Percentiles rank a stretch among this genome's conserved stretches.
phyloP scores from a whole-genome alignment of 2,888 invertebrate species.

The Panzeria rudis region DNA sequence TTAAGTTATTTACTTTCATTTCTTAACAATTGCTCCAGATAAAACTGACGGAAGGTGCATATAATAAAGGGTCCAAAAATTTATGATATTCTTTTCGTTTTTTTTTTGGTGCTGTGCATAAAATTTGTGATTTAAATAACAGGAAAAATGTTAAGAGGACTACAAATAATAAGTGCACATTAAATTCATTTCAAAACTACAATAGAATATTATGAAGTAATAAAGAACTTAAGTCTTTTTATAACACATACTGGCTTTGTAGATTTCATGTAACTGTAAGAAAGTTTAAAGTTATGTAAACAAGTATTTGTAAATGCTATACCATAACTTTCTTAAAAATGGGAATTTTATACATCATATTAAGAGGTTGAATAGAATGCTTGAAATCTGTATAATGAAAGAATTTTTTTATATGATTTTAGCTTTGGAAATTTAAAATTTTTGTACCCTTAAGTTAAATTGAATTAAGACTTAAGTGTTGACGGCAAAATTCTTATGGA shows the following conservation, averaged over 20 bases:
- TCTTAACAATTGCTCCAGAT: slow-evolving; percentile 38
- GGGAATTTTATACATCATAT: too few species aligned
- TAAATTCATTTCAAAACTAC: slow-evolving; percentile 8
- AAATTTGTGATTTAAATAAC: slow-evolving; percentile 43
- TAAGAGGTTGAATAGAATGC: too few species aligned
- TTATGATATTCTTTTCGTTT: slow-evolving; percentile 37
- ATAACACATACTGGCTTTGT: background rate
- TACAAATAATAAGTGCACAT: slow-evolving; percentile 6
- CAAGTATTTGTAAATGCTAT: too few species aligned
- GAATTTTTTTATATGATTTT: too few species aligned
- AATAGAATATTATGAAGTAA: background rate
- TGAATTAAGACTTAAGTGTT: too few species aligned
- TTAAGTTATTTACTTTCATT: slow-evolving; percentile 64
- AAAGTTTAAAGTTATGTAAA: too few species aligned
- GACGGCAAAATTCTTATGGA: too few species aligned
- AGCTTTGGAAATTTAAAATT: too few species aligned
- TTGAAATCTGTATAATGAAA: too few species aligned
- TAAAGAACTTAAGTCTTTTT: background rate
- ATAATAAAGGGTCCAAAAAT: slow-evolving; percentile 49
- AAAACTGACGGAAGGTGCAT: slow-evolving; percentile 16
- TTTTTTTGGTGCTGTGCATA: slow-evolving; percentile 7
- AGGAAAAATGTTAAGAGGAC: background rate
- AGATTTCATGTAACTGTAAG: too few species aligned
- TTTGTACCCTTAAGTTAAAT: too few species aligned
- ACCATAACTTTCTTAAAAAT: too few species aligned